Evolutionary conservation across 2,888 invertebrate genomes (phyloP), one percentile per base, ranked within the genome.

Genomic region (Polydrusus pterygomalis): DNA sequence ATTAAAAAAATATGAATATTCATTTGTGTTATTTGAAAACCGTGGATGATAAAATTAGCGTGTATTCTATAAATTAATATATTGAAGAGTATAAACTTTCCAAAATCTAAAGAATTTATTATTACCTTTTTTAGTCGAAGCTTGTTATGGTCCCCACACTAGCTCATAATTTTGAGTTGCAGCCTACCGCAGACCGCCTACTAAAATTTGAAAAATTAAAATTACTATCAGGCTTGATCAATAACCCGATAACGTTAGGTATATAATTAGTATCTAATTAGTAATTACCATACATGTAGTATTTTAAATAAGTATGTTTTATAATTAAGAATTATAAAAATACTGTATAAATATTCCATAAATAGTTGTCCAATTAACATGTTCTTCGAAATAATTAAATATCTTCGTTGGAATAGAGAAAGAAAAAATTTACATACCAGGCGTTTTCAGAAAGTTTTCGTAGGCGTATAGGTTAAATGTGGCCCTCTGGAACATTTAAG

Each of bases 211-310:
- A 34, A 34, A 7, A 54, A 54, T 30, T 54, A 25, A 25, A n/a
- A 18, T n/a, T 54, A n/a, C 7, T 47, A 47, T 15, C 17, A n/a
- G 17, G 2, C 0, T 17, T 47, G 13, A 54, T 54, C n/a, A 54
- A 25, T 34, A 15, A 34, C 34, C 34, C 30, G 56, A 34, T 34
- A 58, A 34, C 9, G 56, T 34, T 34, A n/a, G n/a, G n/a, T n/a
- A 56, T 56, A 58, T 58, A 58, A 58, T 58, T 58, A 58, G 56
- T 34, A 58, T 58, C 34, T 58, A 15, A 58, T 58, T 34, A n/a
- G 15, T 58, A 34, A 58, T 58, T 58, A 34, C 0, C 17, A 58
- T 58, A 34, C 34, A 15, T 15, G 34, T 20, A 58, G 56, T 58
- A 58, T 30, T 34, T 34, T 34, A 34, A 58, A 58, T 58, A 34